Evolutionary conservation across 2,888 invertebrate species (phyloP).

Genomic region (Halictus quadricinctus): DNA sequence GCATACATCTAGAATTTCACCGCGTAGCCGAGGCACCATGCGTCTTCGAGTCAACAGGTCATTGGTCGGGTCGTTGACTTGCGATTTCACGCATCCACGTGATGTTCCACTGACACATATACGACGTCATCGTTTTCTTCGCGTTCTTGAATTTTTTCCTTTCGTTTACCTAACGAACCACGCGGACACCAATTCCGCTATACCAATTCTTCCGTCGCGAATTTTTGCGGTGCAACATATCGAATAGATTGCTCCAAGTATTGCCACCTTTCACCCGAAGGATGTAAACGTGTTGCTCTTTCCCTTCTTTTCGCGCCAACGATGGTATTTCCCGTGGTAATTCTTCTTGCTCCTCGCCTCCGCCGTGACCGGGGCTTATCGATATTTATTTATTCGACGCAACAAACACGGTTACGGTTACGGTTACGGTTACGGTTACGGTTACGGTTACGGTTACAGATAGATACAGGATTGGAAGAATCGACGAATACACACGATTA

Average conservation of each 20-base stretch:
- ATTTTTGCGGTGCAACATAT: neutral
- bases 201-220: neutral
- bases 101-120: slow-evolving; percentile 80
- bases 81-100: slow-evolving; percentile 78
- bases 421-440: no score
- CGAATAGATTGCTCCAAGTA: neutral
- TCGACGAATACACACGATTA: no score
- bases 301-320: neutral
- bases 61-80: slow-evolving; percentile 78
- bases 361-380: no score
- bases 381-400: neutral
- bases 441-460: neutral
- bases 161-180: slow-evolving; percentile 43
- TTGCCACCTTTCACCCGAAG: neutral
- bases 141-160: slow-evolving; percentile 59
- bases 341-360: neutral
- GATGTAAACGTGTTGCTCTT: neutral
- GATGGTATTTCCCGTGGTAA: neutral
- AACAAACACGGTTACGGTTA: neutral
- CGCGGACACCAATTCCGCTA: slow-evolving; percentile 9
- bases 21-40: slow-evolving; percentile 30
- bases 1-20: slow-evolving; percentile 35
- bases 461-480: neutral
- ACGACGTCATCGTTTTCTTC: slow-evolving; percentile 64
- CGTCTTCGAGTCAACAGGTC: slow-evolving; percentile 65